Evolutionary conservation across 2,113 vertebrate species (phyloP).

Genomic region (Pogona vitticeps): DNA sequence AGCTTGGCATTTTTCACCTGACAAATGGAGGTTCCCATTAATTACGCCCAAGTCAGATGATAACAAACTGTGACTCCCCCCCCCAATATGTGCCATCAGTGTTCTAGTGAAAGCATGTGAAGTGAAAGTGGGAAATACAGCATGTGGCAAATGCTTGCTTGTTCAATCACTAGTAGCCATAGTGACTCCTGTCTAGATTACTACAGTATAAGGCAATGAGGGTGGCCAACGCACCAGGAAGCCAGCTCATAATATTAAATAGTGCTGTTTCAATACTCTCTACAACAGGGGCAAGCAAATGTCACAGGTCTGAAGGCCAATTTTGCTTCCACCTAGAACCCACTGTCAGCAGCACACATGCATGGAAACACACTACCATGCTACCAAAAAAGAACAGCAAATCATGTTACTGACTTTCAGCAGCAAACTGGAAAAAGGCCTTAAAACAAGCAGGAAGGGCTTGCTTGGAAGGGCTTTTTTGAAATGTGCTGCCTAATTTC

Average conservation of each 20-base stretch:
- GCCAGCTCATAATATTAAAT: background rate
- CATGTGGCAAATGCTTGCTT: background rate
- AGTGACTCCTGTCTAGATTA: background rate
- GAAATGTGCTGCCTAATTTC: no score
- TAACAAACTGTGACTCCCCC: background rate
- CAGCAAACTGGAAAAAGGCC: no score
- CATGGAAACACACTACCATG: no score
- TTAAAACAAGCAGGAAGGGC: no score
- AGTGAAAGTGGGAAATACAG: background rate
- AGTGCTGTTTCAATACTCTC: background rate
- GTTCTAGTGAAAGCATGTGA: background rate
- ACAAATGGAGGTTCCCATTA: background rate
- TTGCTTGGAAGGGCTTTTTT: no score
- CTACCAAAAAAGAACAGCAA: no score
- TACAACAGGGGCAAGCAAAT: background rate
- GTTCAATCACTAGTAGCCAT: background rate
- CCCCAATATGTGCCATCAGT: fast-evolving
- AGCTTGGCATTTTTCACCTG: fast-evolving
- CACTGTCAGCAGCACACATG: no score
- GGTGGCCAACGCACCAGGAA: background rate
- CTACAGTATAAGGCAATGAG: background rate
- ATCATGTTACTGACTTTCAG: no score
- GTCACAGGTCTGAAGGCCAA: no score
- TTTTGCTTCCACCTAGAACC: no score
- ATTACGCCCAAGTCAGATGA: background rate